Base-by-base conservation (phyloP, 2,888 invertebrate species). In the Trachelus iudaicus region DNA sequence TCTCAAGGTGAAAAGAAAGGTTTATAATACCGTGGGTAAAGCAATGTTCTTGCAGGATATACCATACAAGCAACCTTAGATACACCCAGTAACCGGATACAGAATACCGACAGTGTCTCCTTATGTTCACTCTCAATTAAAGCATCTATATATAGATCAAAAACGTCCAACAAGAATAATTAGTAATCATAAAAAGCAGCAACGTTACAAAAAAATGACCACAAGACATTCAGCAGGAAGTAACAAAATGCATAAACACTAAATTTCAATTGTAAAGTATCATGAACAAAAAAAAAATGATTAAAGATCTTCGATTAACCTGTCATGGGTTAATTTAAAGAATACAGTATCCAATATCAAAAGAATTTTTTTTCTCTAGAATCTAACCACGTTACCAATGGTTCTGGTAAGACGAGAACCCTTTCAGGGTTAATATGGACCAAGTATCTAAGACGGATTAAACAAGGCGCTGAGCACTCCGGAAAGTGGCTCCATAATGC, bases 1-100 rank as follows among this genome's bases (percentile, higher is more conserved):
- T 77, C 76, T 81, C 81, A 83, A 83, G 82, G 82, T 81, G 79
- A 83, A 83, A 83, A 82, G 83, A 83, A 83, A 82, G 83, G 83
- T 82, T 23, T 15, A 56, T 83, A 81, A 81, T 79, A 81, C 79
- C 80, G 82, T 81, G 81, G 81, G 82, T 81, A 83, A 83, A 83
- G 78, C 34, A 73, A 71, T 71, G 34, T 71, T 34, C 71, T 71
- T 71, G 31, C 34, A 73, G 73, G 56, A 69, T 23, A 75, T 37
- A 33, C 4, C 2, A 56, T 56, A 56, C 56, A 56, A 56, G 1
- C 56, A 56, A 56, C 23, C 56, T 9, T 23, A 6, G 23, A 23
- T 23, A 56, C 56, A 56, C 56, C 9, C 56, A 56, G 56, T 56
- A 56, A 56, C 56, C 56, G 56, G 56, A 56, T 56, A 9, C 56